Percentiles rank a stretch among this genome's conserved stretches.
phyloP scores from a whole-genome alignment of 2,113 vertebrate genomes.

The Phycodurus eques region DNA sequence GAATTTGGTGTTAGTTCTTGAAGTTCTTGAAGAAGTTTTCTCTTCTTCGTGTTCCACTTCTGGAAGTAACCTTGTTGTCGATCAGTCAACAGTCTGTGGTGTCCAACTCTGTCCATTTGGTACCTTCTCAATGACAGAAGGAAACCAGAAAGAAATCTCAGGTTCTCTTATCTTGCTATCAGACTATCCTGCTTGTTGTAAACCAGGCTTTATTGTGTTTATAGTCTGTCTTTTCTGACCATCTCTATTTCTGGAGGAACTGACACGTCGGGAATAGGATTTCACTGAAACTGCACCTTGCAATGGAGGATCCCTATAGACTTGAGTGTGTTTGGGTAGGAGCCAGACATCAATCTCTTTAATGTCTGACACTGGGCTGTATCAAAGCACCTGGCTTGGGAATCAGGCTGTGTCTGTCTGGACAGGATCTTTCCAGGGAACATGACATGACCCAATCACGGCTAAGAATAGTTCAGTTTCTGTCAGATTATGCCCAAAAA shows the following conservation, averaged over 20 bases:
- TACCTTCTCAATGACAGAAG: no score
- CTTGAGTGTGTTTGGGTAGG: background rate
- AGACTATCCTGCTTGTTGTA: no score
- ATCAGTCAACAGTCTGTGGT: no score
- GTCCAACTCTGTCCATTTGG: no score
- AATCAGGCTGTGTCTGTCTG: conserved; percentile 13
- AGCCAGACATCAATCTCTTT: conserved; percentile 27
- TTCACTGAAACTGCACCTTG: background rate
- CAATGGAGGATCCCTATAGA: background rate
- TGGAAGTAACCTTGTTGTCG: no score
- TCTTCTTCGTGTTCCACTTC: no score
- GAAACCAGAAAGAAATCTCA: no score
- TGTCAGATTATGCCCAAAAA: background rate
- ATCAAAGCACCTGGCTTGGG: conserved; percentile 46
- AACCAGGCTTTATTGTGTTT: background rate
- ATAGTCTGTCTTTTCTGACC: background rate
- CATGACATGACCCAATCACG: background rate
- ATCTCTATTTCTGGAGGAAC: no score
- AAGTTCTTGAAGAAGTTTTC: no score
- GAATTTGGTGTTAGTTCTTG: no score
- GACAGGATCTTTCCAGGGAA: background rate
- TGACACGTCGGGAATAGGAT: background rate
- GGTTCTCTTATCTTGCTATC: no score
- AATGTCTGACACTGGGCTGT: conserved; percentile 42
- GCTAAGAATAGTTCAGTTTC: background rate